Base-by-base conservation (phyloP, 1,140 invertebrate species). In the Drosophila fuyamai region DNA sequence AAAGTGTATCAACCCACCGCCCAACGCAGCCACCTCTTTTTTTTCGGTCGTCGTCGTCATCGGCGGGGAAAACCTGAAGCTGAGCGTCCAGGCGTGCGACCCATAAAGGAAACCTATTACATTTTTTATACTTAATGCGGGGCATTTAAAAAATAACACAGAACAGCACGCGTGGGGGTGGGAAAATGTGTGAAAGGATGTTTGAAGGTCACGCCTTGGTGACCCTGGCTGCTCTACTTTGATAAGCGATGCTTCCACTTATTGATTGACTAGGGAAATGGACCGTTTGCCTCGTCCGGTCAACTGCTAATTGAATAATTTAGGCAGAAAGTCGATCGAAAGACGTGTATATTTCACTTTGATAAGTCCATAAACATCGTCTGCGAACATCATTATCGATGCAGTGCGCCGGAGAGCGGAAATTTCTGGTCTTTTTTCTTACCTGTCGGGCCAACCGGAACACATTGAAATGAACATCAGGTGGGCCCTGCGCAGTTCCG, bases 81-180 rank as follows among this genome's bases (percentile, higher is more conserved):
- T 32, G 29, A 38, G 18, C 43, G 72, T 65, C 53, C 59, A 56
- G 40, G 44, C 54, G 73, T 58, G 57, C 61, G 58, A 51, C 60
- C 67, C 79, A 81, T 74, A 82, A 79, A 62, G 71, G 76, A 79
- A 79, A 63, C 81, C 81, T 68, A 85, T 85, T 72, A 84, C 81
- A 81, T 81, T 77, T 81, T 74, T 76, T 59, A 81, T 85, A 77
- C 81, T 79, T 77, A 74, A 81, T 85, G 77, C 63, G 77, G 59
- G 77, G 58, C 78, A 73, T 81, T 77, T 80, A 63, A 73, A 55
- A 76, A 76, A 81, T 53, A 50, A 50, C 38, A 58, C 48, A 29
- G 77, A 44, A 44, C 63, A 36, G 71, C 16, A 48, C 16, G 51
- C 32, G 18, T 40, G 57, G 32, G 35, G 47, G 63, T 23, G 40